Evolutionary conservation across 2,888 invertebrate genomes (phyloP), one percentile per base, ranked within the genome.

Genomic region (Homarus gammarus): DNA sequence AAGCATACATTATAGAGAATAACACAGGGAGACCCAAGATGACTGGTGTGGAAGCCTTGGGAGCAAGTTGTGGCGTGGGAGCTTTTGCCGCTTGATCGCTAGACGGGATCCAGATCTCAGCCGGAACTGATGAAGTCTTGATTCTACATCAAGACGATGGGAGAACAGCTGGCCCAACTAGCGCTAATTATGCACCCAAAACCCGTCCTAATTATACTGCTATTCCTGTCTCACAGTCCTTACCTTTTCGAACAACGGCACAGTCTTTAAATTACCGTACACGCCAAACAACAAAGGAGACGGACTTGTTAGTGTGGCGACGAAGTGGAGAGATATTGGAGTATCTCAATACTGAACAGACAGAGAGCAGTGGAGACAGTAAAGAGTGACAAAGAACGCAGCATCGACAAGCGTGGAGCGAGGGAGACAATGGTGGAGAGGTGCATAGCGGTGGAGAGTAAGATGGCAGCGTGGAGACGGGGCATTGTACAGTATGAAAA

Each of bases 31-130:
- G 78, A 27, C 22, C 31, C 72, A 36, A 2, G n/a, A 44, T 79
- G 79, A 22, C 22, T 2, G 22, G 40, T 33, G 22, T 12, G 38
- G 15, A 38, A 33, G 83, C 6, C 38, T 10, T 38, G 31, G 56
- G 36, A 38, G 68, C 10, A 40, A n/a, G 75, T 12, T 36, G 73
- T 8, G 61, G 75, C 84, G 84, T 84, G 84, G 84, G 84, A 77
- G 73, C 36, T 56, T 64, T 36, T 56, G 56, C 83, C 84, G 84
- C 84, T 84, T 84, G 84, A 73, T 73, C 73, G 77, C 84, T 77
- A 44, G 51, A 84, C 84, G 77, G 77, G 61, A 77, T 84, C 84
- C 64, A 84, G 84, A 77, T 77, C 77, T 84, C 44, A 84, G 77
- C 38, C 75, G 84, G 77, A 77, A 84, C 77, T 77, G 77, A 84